Conservation (phyloP, 1,140 invertebrate genomes). For the Melitaea cinxia region DNA sequence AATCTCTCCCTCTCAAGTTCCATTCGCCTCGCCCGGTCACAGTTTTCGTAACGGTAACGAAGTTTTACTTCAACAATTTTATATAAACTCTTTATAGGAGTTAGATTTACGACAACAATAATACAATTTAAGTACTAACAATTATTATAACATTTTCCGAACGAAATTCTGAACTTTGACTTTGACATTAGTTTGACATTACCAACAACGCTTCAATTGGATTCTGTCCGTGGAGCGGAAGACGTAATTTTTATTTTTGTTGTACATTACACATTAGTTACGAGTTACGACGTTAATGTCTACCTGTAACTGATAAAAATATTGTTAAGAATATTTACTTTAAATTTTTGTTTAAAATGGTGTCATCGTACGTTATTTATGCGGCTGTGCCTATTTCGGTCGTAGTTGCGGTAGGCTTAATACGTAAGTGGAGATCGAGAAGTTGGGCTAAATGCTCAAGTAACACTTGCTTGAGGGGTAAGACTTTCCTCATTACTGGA, state of each 20-base stretch:
- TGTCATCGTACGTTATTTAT: slow-evolving; percentile 57
- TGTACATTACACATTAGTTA: slow-evolving; percentile 26
- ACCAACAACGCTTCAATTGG: slow-evolving; percentile 28
- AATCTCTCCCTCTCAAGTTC: too few relatives aligned
- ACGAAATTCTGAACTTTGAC: slow-evolving; percentile 51
- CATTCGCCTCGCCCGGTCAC: too few relatives aligned
- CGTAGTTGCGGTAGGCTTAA: slow-evolving; percentile 63
- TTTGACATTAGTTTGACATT: slow-evolving; percentile 50
- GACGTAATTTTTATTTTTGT: slow-evolving; percentile 37
- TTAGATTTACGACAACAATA: too few relatives aligned
- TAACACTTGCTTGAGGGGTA: slow-evolving; percentile 72
- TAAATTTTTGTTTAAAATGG: slow-evolving; percentile 48
- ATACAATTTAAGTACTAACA: too few relatives aligned
- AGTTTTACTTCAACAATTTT: too few relatives aligned
- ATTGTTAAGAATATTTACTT: slow-evolving; percentile 26
- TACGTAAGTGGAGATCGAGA: slow-evolving; percentile 71
- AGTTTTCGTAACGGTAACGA: too few relatives aligned
- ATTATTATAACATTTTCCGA: slow-evolving; percentile 32
- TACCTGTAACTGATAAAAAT: slow-evolving; percentile 3
- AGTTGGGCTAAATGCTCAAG: slow-evolving; percentile 71
- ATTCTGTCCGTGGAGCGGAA: slow-evolving; percentile 29
- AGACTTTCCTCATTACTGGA: slow-evolving; percentile 88
- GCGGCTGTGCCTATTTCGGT: slow-evolving; percentile 72
- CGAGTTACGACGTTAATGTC: slow-evolving; percentile 30
- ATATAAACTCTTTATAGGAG: too few relatives aligned